phyloP scores from a whole-genome alignment of 2,797 vertebrate species.

The Propithecus deckenii region DNA sequence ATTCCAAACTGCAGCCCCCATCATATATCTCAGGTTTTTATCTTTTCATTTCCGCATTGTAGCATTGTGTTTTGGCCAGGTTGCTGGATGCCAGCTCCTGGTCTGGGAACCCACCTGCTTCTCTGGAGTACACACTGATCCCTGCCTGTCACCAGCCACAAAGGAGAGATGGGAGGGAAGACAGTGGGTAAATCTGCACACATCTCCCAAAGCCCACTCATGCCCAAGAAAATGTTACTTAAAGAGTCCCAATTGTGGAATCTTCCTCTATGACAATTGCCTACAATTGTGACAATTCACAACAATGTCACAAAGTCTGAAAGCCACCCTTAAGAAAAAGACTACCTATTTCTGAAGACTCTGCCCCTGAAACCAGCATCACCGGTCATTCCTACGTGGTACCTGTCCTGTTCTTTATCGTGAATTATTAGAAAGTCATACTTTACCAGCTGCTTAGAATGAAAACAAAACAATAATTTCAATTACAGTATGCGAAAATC shows the following conservation, averaged over 20 bases:
- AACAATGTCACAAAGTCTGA: slow-evolving; percentile 4
- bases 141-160: not conserved
- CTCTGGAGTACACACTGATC: not conserved
- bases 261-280: slow-evolving; percentile 13
- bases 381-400: not conserved
- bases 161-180: not conserved
- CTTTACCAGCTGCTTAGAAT: slow-evolving; percentile 1
- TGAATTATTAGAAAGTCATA: slow-evolving; percentile 19
- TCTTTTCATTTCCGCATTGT: slow-evolving; percentile 56
- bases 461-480: slow-evolving; percentile 35
- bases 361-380: not conserved
- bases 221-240: slow-evolving; percentile 28
- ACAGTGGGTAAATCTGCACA: not conserved
- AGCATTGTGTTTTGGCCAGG: slow-evolving; percentile 37
- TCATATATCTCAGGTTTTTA: slow-evolving; percentile 61
- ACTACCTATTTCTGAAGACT: slow-evolving; percentile 17
- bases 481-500: slow-evolving; percentile 18
- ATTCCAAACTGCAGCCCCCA: slow-evolving; percentile 50
- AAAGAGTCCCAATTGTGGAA: not conserved
- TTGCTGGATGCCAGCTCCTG: not conserved
- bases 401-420: not conserved
- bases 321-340: slow-evolving; percentile 1
- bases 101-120: slow-evolving; percentile 27
- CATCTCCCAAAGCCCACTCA: not conserved
- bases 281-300: not conserved